A percentile compares a stretch with the other conserved stretches of the same genome.
These are phyloP conservation scores for Cavia porcellus DNA, from an alignment of 2,113 vertebrate species.

Conservation along the genomic window DNA sequence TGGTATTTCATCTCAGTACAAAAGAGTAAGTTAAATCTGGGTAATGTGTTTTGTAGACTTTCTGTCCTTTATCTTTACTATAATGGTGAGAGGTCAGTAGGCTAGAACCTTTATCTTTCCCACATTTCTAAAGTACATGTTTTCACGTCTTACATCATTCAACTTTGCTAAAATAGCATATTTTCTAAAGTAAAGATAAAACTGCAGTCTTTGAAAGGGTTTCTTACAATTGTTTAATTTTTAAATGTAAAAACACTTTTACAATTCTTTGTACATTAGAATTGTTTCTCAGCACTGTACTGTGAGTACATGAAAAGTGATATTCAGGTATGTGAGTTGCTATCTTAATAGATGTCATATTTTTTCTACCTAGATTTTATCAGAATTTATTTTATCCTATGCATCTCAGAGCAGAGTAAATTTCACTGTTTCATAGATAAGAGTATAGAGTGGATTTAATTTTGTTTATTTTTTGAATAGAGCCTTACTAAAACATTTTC, in stretches of 20 bases:
- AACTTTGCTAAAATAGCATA: neutral
- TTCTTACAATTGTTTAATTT: neutral
- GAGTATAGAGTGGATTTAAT: neutral
- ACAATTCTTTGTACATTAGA: neutral
- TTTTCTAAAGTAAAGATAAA: neutral
- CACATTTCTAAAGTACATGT: neutral
- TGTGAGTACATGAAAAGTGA: neutral
- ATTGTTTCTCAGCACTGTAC: neutral
- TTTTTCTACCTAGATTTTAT: neutral
- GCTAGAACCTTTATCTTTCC: neutral
- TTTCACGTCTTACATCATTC: neutral
- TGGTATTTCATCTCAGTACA: neutral
- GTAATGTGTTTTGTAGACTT: neutral
- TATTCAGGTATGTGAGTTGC: neutral
- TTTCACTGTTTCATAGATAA: neutral
- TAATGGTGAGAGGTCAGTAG: neutral
- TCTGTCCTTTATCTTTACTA: neutral
- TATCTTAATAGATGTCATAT: neutral
- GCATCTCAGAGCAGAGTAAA: neutral
- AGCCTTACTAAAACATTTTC: slow-evolving; percentile 5
- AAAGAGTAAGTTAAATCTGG: neutral
- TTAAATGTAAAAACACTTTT: neutral
- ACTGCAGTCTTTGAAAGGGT: neutral
- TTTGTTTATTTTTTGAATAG: slow-evolving; percentile 45
- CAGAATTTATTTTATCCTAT: neutral